Conservation (phyloP, 2,113 vertebrate species). For the Coturnix japonica region DNA sequence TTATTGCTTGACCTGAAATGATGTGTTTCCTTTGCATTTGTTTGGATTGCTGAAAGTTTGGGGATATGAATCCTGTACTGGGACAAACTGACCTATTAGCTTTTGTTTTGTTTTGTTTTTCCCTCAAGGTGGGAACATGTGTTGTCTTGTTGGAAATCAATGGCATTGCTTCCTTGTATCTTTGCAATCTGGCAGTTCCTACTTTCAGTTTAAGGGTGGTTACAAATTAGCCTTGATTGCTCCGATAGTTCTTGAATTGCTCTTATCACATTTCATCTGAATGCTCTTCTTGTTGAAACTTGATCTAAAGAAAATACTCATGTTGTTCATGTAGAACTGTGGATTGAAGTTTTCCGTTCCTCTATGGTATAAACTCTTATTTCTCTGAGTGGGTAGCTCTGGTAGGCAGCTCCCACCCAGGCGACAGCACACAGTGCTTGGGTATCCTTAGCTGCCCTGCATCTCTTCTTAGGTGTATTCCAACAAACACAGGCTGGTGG, state of each 20-base stretch:
- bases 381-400: not conserved
- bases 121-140: not conserved
- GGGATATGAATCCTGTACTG: not conserved
- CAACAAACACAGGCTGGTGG: not conserved
- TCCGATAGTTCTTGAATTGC: slow-evolving; percentile 34
- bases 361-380: not conserved
- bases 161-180: not conserved
- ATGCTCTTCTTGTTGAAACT: slow-evolving; percentile 14
- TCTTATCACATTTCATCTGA: not conserved
- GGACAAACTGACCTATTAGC: not conserved
- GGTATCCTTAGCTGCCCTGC: not conserved
- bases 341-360: not conserved
- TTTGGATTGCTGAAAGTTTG: not conserved
- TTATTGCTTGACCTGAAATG: not conserved
- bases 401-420: not conserved
- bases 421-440: not conserved
- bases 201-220: not conserved
- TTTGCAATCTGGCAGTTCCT: slow-evolving; percentile 25
- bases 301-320: slow-evolving; percentile 15
- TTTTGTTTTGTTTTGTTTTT: not conserved
- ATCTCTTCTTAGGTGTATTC: not conserved
- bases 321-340: not conserved
- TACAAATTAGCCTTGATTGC: slow-evolving; percentile 50
- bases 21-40: not conserved
- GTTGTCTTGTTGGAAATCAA: slow-evolving; percentile 20